Conservation (phyloP, 2,797 vertebrate genomes). For the Pipistrellus nathusii region DNA sequence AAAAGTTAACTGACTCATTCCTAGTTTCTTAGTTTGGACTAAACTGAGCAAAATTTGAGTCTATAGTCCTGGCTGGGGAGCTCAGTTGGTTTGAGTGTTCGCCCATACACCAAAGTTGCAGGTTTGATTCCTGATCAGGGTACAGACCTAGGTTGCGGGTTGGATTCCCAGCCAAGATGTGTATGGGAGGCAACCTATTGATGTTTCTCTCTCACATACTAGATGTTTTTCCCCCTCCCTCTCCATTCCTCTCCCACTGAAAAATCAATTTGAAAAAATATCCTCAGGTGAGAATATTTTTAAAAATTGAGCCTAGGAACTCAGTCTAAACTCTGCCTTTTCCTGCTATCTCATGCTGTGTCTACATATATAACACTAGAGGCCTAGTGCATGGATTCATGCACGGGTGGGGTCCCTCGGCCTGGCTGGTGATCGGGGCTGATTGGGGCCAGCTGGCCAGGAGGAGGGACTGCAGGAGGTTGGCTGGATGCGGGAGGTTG, state of each 20-base stretch:
- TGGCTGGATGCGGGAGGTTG: no score
- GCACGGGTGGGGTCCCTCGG: no score
- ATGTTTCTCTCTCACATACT: background rate
- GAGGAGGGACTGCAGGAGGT: no score
- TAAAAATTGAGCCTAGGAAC: background rate
- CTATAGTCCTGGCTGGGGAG: background rate
- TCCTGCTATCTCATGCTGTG: background rate
- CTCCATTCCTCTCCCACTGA: background rate
- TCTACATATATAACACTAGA: background rate
- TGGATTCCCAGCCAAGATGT: background rate
- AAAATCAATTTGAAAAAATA: background rate
- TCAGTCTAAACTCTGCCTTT: background rate
- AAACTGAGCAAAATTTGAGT: constrained; percentile 23
- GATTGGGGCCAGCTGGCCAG: no score
- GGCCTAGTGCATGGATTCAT: no score
- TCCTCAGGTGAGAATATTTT: background rate
- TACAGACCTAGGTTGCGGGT: background rate
- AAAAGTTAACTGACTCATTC: constrained; percentile 27
- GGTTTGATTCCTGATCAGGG: background rate
- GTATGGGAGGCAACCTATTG: background rate
- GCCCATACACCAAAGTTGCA: background rate
- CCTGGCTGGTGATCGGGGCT: no score
- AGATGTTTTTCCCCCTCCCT: background rate
- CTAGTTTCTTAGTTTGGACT: background rate
- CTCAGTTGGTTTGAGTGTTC: background rate